phyloP scores from a whole-genome alignment of 2,113 vertebrate species.

The Nothobranchius furzeri region DNA sequence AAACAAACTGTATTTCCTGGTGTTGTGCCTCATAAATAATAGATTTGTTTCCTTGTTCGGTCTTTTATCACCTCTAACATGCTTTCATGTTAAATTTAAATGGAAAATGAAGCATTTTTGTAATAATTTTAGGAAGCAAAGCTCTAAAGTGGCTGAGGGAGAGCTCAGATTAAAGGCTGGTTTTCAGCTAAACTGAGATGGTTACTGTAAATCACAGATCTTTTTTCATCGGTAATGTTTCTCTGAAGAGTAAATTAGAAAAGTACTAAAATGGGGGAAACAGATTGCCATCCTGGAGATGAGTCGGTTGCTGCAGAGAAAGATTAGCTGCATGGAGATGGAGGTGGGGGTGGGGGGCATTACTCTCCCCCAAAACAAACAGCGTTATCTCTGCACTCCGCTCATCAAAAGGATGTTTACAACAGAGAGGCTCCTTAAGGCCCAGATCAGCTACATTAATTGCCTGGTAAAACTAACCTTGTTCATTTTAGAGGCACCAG shows the following conservation, averaged over 20 bases:
- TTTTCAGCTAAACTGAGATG: constrained; percentile 5
- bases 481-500: constrained; percentile 27
- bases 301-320: constrained; percentile 61
- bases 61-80: background rate
- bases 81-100: background rate
- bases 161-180: background rate
- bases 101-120: background rate
- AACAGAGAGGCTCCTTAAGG: constrained; percentile 42
- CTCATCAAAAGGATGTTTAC: constrained; percentile 65
- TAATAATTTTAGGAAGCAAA: background rate
- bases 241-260: constrained; percentile 21
- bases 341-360: constrained; percentile 44
- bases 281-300: constrained; percentile 55
- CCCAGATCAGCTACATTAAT: constrained; percentile 52
- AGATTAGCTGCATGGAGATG: constrained; percentile 47
- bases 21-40: background rate
- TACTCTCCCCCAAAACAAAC: constrained; percentile 68
- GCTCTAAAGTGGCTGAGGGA: background rate
- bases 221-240: constrained; percentile 13
- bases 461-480: constrained; percentile 27
- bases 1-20: background rate
- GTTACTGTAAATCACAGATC: background rate
- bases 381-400: constrained; percentile 45
- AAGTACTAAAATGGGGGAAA: constrained; percentile 39
- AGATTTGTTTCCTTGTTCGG: background rate